Base-by-base conservation (phyloP, 1,140 invertebrate genomes). In the Thalassaphorura encarpata region DNA sequence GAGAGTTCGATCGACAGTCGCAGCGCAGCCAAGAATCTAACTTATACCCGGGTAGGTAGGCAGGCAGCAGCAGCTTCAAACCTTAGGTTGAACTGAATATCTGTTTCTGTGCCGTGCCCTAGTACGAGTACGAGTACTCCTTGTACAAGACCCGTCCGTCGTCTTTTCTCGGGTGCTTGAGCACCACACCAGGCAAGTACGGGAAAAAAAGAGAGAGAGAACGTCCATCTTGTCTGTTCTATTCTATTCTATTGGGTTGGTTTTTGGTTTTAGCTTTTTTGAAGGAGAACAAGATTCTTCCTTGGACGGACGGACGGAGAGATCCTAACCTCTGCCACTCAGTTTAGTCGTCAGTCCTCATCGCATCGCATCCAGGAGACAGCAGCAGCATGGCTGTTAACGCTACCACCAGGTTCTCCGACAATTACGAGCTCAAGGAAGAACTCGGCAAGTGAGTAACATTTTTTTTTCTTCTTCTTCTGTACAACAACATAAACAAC, bases 401-500 rank as follows among this genome's bases (percentile, higher is more conserved):
- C 52, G 63, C 63, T 16, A 52, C 60, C 19, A 91, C 87, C 70
- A 80, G 87, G 72, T 98, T 99, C 79, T 96, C 89, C 75, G 95
- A 99, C 77, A 97, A 97, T 77, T 99, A 99, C 76, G 96, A 99
- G 69, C 83, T 99, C 62, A 98, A 98, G 79, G 96, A 99, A 77
- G 96, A 99, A 80, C 81, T 99, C 68, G 96, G 96, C 75, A 99
- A 98, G 90, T 95, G 83, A 87, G 91, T 91, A 75, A n/a, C n/a
- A n/a, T n/a, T n/a, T n/a, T n/a, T n/a, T n/a, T n/a, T n/a, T n/a
- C n/a, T n/a, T n/a, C n/a, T n/a, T n/a, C n/a, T n/a, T n/a, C n/a
- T n/a, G n/a, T n/a, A n/a, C n/a, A n/a, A n/a, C n/a, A n/a, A n/a
- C n/a, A n/a, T n/a, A n/a, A n/a, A n/a, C n/a, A n/a, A n/a, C n/a